Evolutionary conservation across 1,140 invertebrate genomes (phyloP).

Genomic region (Drosophila sturtevanti): DNA sequence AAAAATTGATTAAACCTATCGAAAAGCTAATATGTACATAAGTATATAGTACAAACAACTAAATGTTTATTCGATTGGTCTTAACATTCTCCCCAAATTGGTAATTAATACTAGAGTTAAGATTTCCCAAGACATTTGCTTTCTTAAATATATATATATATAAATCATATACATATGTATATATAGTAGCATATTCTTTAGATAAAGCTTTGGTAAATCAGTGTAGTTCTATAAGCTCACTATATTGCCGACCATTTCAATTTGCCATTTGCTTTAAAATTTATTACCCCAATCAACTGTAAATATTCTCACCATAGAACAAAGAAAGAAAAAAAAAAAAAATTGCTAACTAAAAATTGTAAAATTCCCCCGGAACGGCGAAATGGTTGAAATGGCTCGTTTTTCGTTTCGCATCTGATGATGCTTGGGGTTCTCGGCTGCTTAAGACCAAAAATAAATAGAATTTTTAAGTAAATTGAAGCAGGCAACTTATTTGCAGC

Average conservation of each 20-base stretch:
- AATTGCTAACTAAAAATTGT: not conserved
- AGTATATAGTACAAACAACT: no score
- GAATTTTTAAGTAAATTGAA: constrained; percentile 77
- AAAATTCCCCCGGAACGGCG: not conserved
- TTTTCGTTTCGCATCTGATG: not conserved
- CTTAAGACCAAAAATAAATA: constrained; percentile 69
- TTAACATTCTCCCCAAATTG: no score
- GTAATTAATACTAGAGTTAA: no score
- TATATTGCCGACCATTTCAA: constrained; percentile 2
- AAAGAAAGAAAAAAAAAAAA: no score
- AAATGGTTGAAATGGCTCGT: constrained; percentile 6
- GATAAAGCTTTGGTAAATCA: not conserved
- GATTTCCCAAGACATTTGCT: no score
- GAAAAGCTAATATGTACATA: no score
- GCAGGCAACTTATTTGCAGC: constrained; percentile 59
- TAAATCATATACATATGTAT: no score
- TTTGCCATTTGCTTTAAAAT: not conserved
- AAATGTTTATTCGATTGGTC: no score
- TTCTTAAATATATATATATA: no score
- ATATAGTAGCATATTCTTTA: not conserved
- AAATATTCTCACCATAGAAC: constrained; percentile 21
- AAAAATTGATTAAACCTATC: no score
- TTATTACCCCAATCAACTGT: constrained; percentile 46
- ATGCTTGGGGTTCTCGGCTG: constrained; percentile 20
- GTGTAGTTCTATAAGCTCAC: not conserved